These are phyloP conservation scores for Ia io DNA, from an alignment of 2,113 vertebrate genomes.

Conservation along the genomic window DNA sequence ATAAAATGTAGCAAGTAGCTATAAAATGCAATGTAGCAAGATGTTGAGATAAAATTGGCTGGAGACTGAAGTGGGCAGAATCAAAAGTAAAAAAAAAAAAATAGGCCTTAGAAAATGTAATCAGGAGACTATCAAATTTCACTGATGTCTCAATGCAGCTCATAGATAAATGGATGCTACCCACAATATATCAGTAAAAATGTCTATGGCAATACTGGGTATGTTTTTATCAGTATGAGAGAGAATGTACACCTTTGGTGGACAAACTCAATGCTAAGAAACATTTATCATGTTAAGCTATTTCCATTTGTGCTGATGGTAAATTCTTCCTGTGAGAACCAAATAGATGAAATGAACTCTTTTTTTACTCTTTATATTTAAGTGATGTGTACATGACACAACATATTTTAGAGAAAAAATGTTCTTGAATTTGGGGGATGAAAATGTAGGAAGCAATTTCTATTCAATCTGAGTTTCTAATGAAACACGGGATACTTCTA, in stretches of 20 bases:
- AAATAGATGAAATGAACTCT: background rate
- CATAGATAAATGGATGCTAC: background rate
- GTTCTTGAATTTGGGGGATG: background rate
- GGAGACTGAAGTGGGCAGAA: background rate
- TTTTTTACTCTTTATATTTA: background rate
- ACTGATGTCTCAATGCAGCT: background rate
- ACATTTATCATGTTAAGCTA: constrained; percentile 41
- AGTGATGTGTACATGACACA: constrained; percentile 31
- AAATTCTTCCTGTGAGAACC: background rate
- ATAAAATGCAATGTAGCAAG: background rate
- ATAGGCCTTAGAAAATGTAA: background rate
- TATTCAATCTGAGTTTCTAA: background rate
- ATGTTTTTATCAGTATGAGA: constrained; percentile 22
- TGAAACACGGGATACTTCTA: background rate
- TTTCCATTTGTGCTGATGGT: constrained; percentile 48
- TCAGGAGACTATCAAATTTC: constrained; percentile 33
- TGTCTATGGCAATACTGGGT: background rate
- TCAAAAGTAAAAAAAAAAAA: constrained; percentile 14
- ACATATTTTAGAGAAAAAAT: constrained; percentile 7
- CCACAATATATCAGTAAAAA: constrained; percentile 24
- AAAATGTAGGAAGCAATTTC: background rate
- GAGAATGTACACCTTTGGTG: constrained; percentile 12
- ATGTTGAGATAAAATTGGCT: constrained; percentile 34
- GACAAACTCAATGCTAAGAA: constrained; percentile 35
- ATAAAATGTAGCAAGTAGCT: constrained; percentile 22